Conservation (phyloP, 2,797 vertebrate species). For the Poeciliopsis turneri region DNA sequence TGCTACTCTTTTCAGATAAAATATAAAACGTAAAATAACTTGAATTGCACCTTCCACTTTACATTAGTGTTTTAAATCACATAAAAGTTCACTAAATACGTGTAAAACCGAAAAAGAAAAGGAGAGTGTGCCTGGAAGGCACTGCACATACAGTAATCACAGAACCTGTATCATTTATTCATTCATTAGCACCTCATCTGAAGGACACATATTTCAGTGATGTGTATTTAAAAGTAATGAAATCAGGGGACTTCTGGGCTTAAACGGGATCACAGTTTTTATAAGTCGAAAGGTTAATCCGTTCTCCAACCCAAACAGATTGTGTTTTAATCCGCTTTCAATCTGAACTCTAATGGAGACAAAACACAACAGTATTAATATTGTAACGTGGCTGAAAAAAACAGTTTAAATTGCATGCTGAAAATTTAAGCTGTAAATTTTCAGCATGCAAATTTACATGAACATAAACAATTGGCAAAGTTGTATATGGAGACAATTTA, state of each 20-base stretch:
- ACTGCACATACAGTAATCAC: not conserved
- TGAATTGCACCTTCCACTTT: not conserved
- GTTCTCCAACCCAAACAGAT: constrained; percentile 26
- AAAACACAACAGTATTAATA: constrained; percentile 17
- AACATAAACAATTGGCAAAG: not conserved
- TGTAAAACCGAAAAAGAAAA: not conserved
- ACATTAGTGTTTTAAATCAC: not conserved
- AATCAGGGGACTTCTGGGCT: not conserved
- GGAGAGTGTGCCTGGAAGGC: not conserved
- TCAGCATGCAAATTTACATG: too few relatives aligned
- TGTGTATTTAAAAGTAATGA: not conserved
- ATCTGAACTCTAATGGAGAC: constrained; percentile 21
- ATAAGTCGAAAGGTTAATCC: constrained; percentile 28
- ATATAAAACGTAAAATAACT: not conserved
- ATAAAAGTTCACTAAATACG: not conserved
- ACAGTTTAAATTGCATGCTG: not conserved
- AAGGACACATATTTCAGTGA: not conserved
- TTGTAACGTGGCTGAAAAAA: not conserved
- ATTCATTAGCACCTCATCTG: not conserved
- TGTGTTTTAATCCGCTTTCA: constrained; percentile 42
- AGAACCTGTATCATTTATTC: not conserved
- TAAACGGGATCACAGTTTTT: not conserved
- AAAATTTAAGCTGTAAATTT: not conserved
- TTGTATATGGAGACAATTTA: not conserved
- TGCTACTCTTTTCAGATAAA: not conserved